These are phyloP conservation scores for Scelioninae gen. 2 DNA, from an alignment of 2,888 invertebrate genomes.

Conservation along the genomic window DNA sequence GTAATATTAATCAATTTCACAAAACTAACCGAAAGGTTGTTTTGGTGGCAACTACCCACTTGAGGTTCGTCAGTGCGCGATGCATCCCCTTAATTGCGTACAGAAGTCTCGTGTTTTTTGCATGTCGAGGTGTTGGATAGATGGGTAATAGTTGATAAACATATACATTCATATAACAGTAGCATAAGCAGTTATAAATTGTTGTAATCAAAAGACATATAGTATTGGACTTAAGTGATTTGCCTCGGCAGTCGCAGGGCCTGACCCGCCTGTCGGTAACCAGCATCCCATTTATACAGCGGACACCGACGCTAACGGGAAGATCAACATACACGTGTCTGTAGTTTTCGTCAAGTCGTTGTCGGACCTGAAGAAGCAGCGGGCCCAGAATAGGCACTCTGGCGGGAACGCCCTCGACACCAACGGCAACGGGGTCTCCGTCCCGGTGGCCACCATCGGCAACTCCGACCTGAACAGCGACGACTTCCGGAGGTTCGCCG, in stretches of 20 bases:
- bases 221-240: conserved; percentile 72
- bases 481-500: conserved; percentile 79
- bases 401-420: conserved; percentile 75
- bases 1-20: too few relatives aligned
- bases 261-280: conserved; percentile 70
- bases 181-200: conserved; percentile 22
- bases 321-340: conserved; percentile 92
- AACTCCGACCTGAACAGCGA: conserved; percentile 73
- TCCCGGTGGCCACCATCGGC: conserved; percentile 74
- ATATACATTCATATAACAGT: conserved; percentile 15
- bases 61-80: too few relatives aligned
- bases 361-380: conserved; percentile 94
- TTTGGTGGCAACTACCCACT: too few relatives aligned
- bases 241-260: conserved; percentile 74
- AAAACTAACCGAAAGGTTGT: background rate
- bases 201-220: conserved; percentile 60
- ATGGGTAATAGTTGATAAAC: conserved; percentile 16
- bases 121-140: conserved; percentile 14
- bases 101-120: background rate
- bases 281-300: conserved; percentile 78
- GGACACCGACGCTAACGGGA: conserved; percentile 86
- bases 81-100: background rate
- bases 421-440: conserved; percentile 74
- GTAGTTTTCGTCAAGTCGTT: conserved; percentile 90
- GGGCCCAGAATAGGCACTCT: conserved; percentile 85